Base-by-base conservation (phyloP, 2,797 vertebrate genomes). In the Botia almorhae region DNA sequence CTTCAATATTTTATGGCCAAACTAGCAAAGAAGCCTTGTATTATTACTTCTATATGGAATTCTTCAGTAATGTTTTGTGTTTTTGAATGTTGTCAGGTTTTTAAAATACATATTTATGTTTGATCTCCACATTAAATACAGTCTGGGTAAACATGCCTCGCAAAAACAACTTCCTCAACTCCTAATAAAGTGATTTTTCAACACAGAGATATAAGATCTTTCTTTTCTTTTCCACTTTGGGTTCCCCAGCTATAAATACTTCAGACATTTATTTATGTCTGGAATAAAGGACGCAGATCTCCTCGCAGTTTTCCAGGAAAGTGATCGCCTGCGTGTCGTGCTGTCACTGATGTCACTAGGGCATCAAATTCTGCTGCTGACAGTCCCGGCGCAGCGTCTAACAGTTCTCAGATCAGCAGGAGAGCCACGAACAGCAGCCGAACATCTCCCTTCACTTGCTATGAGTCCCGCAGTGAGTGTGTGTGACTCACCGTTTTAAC, bases 401-500 rank as follows among this genome's bases (percentile, higher is more conserved):
- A 82, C 76, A 36, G 14, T 80, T 84, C 39, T 75, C 80, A 39
- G 76, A 86, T 78, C 81, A 84, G 39, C 33, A n/a, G 83, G 53
- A 61, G 85, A 85, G 79, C 76, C 69, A 71, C 83, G 80, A 64
- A 75, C 85, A 75, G 76, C 55, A 82, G 69, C 79, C 85, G 74
- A 82, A 73, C 81, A 90, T 92, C 89, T 84, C 85, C 85, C 87
- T 65, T 60, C 71, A 48, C 83, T 23, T 46, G 21, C 50, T 17
- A 46, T 68, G 76, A 72, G 76, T 29, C 33, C 63, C 13, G 39
- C 65, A 79, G 87, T 88, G 90, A 79, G 87, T 19, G 88, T 80
- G 85, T 86, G 89, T 94, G 93, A 94, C 91, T 94, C 93, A 94
- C 93, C 92, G 87, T 88, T 93, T 93, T 93, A 93, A 93, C 93